phyloP scores from a whole-genome alignment of 2,797 vertebrate genomes.

The Monodelphis domestica region DNA sequence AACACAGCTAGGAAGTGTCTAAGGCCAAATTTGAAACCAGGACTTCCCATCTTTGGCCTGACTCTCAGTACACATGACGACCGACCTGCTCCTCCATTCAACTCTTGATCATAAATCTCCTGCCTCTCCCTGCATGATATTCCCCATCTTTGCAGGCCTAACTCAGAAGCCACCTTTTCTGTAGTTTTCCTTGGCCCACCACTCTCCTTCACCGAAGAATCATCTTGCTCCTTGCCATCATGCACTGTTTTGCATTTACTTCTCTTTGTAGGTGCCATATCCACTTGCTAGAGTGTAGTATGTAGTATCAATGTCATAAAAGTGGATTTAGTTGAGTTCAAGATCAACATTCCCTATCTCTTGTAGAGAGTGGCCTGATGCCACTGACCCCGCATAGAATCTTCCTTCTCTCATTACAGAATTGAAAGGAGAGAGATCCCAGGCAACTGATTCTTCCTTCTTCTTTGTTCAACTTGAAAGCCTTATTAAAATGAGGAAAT shows the following conservation, averaged over 20 bases:
- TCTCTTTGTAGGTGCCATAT: background rate
- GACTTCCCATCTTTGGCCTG: too few species aligned
- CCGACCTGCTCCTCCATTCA: too few species aligned
- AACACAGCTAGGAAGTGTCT: too few species aligned
- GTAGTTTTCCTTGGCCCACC: background rate
- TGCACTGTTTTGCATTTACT: background rate
- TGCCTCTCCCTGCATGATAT: background rate
- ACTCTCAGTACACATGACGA: too few species aligned
- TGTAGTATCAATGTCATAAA: background rate
- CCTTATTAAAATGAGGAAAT: background rate
- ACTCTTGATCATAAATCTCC: background rate
- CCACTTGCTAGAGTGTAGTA: background rate
- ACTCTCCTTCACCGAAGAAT: background rate
- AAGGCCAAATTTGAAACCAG: too few species aligned
- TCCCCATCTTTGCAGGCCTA: background rate
- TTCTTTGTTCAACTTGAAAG: background rate
- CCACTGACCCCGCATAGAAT: background rate
- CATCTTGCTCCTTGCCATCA: background rate
- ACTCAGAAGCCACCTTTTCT: background rate
- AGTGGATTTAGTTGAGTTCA: background rate
- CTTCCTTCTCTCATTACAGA: background rate
- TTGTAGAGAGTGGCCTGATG: background rate
- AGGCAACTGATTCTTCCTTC: background rate
- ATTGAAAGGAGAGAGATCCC: background rate
- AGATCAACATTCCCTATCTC: background rate